These are phyloP conservation scores for Dryobota labecula DNA, from an alignment of 2,888 invertebrate genomes.

Conservation along the genomic window DNA sequence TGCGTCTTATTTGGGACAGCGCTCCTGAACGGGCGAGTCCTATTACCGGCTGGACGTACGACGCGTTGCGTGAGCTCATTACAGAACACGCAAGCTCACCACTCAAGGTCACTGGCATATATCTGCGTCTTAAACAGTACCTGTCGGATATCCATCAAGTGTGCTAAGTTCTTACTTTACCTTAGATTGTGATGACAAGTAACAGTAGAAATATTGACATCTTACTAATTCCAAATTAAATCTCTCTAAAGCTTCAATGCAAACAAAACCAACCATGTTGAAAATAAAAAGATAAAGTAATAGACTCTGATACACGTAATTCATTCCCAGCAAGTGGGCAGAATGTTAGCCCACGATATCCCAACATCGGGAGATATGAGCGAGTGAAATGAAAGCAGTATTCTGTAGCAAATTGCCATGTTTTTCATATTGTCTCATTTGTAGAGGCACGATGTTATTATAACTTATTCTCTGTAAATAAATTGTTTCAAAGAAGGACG, in stretches of 20 bases:
- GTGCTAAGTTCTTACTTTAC: not conserved
- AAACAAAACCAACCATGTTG: not conserved
- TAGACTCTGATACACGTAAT: constrained; percentile 65
- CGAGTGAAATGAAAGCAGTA: constrained; percentile 74
- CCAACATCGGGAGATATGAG: constrained; percentile 72
- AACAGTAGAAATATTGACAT: not conserved
- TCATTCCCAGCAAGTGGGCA: constrained; percentile 69
- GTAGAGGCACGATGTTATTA: constrained; percentile 49
- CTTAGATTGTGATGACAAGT: not conserved
- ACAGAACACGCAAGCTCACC: too few species aligned
- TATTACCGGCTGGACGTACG: too few species aligned
- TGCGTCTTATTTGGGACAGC: too few species aligned
- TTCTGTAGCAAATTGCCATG: constrained; percentile 56
- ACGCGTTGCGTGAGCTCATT: too few species aligned
- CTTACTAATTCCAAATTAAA: not conserved
- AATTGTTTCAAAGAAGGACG: constrained; percentile 25
- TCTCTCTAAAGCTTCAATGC: not conserved
- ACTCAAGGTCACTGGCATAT: too few species aligned
- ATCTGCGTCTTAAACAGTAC: too few species aligned
- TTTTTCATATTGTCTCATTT: constrained; percentile 58
- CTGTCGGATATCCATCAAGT: not conserved
- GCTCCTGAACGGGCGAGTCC: too few species aligned
- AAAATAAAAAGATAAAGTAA: constrained; percentile 19
- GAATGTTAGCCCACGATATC: constrained; percentile 73
- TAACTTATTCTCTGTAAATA: constrained; percentile 47